Evolutionary conservation across 2,797 vertebrate species (phyloP).

Genomic region (Tiaroga cobitis): DNA sequence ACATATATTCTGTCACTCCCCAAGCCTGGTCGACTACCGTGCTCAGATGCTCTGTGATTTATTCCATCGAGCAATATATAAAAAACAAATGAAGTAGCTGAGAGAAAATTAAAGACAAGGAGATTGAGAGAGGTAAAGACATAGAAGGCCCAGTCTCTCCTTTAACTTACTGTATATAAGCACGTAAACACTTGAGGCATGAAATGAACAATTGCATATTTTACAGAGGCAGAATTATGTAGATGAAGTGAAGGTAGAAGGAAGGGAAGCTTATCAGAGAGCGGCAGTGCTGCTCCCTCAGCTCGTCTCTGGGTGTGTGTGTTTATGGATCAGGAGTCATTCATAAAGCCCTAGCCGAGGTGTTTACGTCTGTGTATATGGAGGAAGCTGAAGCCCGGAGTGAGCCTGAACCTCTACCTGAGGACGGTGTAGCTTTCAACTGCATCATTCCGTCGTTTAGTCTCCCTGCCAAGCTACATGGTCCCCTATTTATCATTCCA

Average conservation of each 20-base stretch:
- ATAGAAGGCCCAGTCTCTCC: slow-evolving; percentile 33
- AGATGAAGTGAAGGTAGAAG: slow-evolving; percentile 61
- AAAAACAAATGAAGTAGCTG: slow-evolving; percentile 14
- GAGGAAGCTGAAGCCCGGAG: slow-evolving; percentile 50
- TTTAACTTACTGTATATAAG: slow-evolving; percentile 49
- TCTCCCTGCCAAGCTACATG: slow-evolving; percentile 54
- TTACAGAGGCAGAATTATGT: slow-evolving; percentile 62
- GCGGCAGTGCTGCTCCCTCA: slow-evolving; percentile 60
- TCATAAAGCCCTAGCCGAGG: slow-evolving; percentile 56
- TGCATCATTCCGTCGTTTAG: slow-evolving; percentile 45
- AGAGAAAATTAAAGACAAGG: slow-evolving; percentile 40
- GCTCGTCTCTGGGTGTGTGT: slow-evolving; percentile 56
- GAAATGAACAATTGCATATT: slow-evolving; percentile 61
- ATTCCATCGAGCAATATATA: slow-evolving; percentile 6
- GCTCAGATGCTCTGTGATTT: slow-evolving; percentile 5
- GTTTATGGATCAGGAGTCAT: slow-evolving; percentile 62
- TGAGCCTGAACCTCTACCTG: slow-evolving; percentile 48
- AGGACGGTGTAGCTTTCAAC: slow-evolving; percentile 51
- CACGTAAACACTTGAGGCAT: slow-evolving; percentile 60
- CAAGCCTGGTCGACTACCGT: background rate
- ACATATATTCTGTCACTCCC: slow-evolving; percentile 12
- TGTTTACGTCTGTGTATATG: slow-evolving; percentile 47
- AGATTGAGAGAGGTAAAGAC: slow-evolving; percentile 13
- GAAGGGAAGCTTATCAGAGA: slow-evolving; percentile 58
- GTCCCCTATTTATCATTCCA: slow-evolving; percentile 52